Evolutionary conservation across 1,140 invertebrate genomes (phyloP).

Genomic region (Rhyacophila brunnea): DNA sequence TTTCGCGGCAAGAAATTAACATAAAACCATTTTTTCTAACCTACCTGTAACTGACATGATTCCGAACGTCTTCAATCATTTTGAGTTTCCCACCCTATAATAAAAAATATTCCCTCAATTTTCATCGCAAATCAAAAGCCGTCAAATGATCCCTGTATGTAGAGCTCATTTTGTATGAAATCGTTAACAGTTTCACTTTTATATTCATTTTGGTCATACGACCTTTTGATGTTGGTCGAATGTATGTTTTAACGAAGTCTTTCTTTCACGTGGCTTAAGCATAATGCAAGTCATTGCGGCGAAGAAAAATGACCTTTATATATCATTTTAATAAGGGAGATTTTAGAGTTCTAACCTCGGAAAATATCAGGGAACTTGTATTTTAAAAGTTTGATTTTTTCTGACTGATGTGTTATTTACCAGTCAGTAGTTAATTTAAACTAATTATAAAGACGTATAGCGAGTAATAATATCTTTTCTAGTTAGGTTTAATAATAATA

Average conservation of each 20-base stretch:
- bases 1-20: constrained; percentile 2
- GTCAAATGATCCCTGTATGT: too few species aligned
- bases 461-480: too few species aligned
- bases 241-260: background rate
- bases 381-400: too few species aligned
- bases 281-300: constrained; percentile 5
- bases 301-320: constrained; percentile 3
- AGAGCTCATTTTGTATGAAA: background rate
- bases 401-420: too few species aligned
- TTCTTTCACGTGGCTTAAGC: background rate
- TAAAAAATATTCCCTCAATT: background rate
- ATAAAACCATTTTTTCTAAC: constrained; percentile 2
- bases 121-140: too few species aligned
- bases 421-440: too few species aligned
- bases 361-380: too few species aligned
- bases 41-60: background rate
- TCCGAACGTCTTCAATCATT: constrained; percentile 1
- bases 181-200: background rate
- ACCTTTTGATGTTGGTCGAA: background rate
- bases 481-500: too few species aligned
- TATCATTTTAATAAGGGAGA: constrained; percentile 1
- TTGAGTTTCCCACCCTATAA: background rate
- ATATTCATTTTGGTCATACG: background rate
- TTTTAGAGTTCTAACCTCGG: background rate
- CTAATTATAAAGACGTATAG: too few species aligned